Evolutionary conservation across 2,888 invertebrate genomes (phyloP).

Genomic region (Neoitamus cyanurus): DNA sequence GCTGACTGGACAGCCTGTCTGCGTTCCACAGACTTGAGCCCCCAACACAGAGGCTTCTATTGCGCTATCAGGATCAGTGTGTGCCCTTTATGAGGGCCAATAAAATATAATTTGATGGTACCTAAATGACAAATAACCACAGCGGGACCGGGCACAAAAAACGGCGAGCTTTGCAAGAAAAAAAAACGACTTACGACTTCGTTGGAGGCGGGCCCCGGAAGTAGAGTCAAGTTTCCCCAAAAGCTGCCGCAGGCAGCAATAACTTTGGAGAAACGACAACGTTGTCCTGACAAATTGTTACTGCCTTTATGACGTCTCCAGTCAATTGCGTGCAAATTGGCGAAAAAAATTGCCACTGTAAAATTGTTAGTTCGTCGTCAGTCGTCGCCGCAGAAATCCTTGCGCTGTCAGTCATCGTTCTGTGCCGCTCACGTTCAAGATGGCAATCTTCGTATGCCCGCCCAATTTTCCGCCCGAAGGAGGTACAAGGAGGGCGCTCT

Average conservation of each 20-base stretch:
- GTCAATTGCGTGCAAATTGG: slow-evolving; percentile 53
- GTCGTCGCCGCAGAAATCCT: slow-evolving; percentile 17
- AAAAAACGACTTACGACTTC: not conserved
- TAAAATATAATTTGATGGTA: slow-evolving; percentile 52
- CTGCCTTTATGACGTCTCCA: slow-evolving; percentile 52
- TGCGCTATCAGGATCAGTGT: slow-evolving; percentile 25
- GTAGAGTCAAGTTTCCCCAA: slow-evolving; percentile 20
- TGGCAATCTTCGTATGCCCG: not conserved
- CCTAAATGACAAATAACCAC: slow-evolving; percentile 49
- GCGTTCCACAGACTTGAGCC: not conserved
- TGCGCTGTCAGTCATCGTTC: not conserved
- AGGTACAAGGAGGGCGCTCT: not conserved
- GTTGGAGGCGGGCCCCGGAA: slow-evolving; percentile 3
- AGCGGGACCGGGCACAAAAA: slow-evolving; percentile 35
- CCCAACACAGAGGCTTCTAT: not conserved
- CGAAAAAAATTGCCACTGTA: slow-evolving; percentile 51
- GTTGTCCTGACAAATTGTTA: slow-evolving; percentile 51
- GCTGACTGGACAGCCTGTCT: slow-evolving; percentile 38
- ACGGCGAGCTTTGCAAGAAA: slow-evolving; percentile 17
- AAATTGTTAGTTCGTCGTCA: slow-evolving; percentile 32
- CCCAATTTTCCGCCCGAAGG: not conserved
- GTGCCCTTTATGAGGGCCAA: slow-evolving; percentile 49
- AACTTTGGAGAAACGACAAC: slow-evolving; percentile 39
- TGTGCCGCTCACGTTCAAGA: not conserved
- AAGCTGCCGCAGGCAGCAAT: slow-evolving; percentile 35